Base-by-base conservation (phyloP, 2,113 vertebrate species). In the Cromileptes altivelis region DNA sequence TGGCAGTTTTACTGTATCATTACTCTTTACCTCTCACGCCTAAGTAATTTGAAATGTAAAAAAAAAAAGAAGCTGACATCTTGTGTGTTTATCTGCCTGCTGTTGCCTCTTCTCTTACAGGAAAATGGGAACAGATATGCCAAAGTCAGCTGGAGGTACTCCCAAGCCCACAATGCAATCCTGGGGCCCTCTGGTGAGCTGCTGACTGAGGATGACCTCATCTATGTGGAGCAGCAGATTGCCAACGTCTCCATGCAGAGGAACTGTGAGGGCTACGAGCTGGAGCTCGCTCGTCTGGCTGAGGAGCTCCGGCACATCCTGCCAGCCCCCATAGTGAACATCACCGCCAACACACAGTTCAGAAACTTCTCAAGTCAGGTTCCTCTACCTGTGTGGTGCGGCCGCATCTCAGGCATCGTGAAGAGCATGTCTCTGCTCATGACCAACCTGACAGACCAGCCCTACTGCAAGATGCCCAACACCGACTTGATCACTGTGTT, bases 121-220 rank as follows among this genome's bases (percentile, higher is more conserved):
- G 95, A 95, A 90, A 95, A 94, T 58, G 94, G 94, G 61, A 94
- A 80, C 81, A 91, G 82, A 88, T 95, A 90, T 88, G 82, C 92
- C 85, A 96, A 96, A 91, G 91, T 93, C 1, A 93, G 92, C 89
- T 99, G 98, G 97, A 93, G 94, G 72, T 99, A 96, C 92, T 99
- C 97, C 0, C 95, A 96, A 79, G 92, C 95, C 18, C 96, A 96
- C 93, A 97, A 97, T 82, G 98, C 97, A 84, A 95, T 99, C 91
- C 94, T 99, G 91, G 98, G 98, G 19, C 98, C 98, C 50, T 99
- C 96, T 23, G 98, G 98, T 78, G 98, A 99, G 91, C 95, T 99
- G 89, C 93, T 99, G 85, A 97, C 97, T 0, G 97, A 99, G 90
- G 95, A 96, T 0, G 98, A 99, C 92, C 95, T 99, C 64, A 86